Conservation (phyloP, 2,888 invertebrate species). For the Lasioglossum lativentre region DNA sequence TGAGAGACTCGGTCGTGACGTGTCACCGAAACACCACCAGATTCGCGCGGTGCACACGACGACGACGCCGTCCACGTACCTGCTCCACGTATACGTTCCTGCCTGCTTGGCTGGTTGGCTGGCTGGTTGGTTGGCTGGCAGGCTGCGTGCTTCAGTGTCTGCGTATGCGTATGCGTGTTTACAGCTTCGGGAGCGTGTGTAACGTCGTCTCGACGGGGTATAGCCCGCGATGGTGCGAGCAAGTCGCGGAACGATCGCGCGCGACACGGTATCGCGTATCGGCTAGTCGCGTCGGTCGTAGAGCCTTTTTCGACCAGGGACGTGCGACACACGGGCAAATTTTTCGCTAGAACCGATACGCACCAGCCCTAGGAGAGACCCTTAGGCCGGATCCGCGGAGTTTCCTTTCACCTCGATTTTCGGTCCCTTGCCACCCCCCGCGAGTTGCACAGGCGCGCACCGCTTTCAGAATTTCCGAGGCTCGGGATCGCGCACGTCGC, state of each 20-base stretch:
- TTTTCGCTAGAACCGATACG: conserved; percentile 65
- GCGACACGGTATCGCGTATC: background rate
- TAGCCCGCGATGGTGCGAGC: background rate
- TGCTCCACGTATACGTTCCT: background rate
- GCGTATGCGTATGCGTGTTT: conserved; percentile 27
- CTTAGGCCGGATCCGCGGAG: conserved; percentile 76
- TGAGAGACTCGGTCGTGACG: background rate
- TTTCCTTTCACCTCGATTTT: conserved; percentile 79
- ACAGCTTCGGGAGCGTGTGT: conserved; percentile 17
- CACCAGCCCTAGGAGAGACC: conserved; percentile 78
- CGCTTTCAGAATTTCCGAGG: conserved; percentile 76
- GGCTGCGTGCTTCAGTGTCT: conserved; percentile 20
- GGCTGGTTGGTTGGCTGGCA: background rate
- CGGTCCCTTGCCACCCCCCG: conserved; percentile 76
- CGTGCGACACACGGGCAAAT: conserved; percentile 22
- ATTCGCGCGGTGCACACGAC: background rate
- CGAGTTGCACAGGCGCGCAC: conserved; percentile 80
- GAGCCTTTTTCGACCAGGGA: background rate
- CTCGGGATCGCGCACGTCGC: conserved; percentile 70
- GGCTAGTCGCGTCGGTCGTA: background rate
- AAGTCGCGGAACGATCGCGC: background rate
- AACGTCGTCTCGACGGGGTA: background rate
- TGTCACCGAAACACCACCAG: background rate
- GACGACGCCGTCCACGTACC: background rate
- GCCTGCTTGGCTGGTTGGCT: background rate